Conservation (phyloP, 2,888 invertebrate genomes). For the Parnassius glacialis region DNA sequence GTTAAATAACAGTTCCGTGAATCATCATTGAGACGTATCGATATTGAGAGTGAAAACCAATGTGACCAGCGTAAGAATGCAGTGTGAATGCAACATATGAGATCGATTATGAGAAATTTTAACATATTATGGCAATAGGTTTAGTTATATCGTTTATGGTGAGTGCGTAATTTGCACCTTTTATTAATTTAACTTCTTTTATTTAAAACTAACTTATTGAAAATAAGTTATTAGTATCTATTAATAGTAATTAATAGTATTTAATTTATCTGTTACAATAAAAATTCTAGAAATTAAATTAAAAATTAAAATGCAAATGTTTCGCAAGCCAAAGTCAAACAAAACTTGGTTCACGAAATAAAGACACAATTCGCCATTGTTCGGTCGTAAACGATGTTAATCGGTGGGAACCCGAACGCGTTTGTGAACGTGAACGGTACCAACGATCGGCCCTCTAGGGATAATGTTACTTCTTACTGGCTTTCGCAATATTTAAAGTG, state of each 20-base stretch:
- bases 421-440: constrained; percentile 25
- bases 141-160: too few relatives aligned
- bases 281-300: too few relatives aligned
- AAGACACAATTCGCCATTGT: constrained; percentile 32
- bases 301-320: background rate
- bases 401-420: constrained; percentile 46
- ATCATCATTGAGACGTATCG: constrained; percentile 7
- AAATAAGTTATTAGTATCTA: too few relatives aligned
- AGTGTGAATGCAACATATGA: constrained; percentile 3
- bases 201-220: too few relatives aligned
- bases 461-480: constrained; percentile 43
- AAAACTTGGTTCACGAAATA: constrained; percentile 16
- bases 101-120: background rate
- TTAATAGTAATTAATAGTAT: too few relatives aligned
- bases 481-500: constrained; percentile 40
- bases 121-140: background rate
- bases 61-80: constrained; percentile 2
- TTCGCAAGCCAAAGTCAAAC: constrained; percentile 1
- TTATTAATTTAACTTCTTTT: too few relatives aligned
- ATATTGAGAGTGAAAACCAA: constrained; percentile 2
- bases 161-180: too few relatives aligned
- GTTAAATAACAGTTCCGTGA: constrained; percentile 19
- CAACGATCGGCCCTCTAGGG: constrained; percentile 50
- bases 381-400: constrained; percentile 46
- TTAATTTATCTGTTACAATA: too few relatives aligned